Evolutionary conservation across 2,888 invertebrate genomes (phyloP), one percentile per base, ranked within the genome.

Genomic region (Metopia argyrocephala): DNA sequence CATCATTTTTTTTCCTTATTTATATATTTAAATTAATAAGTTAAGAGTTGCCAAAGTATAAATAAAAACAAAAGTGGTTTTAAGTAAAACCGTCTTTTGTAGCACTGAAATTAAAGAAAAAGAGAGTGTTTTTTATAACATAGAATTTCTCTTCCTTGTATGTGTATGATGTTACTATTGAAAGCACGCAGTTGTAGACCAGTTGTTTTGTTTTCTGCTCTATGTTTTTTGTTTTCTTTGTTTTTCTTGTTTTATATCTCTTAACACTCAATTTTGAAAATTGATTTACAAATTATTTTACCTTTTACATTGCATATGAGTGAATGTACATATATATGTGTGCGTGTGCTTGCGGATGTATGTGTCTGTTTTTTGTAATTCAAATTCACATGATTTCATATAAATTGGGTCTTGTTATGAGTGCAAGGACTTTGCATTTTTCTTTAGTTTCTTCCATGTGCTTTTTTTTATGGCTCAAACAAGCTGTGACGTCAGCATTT

Each of bases 331-430:
- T 25, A 18, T 57, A 2, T 50, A 5, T 50, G 45, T 21, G 6
- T 23, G 5, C 9, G 5, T 31, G 31, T 31, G 5, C 9, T 31
- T 6, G 31, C 31, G 5, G 31, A 9, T 31, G 5, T 31, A n/a
- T 31, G 31, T 31, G 5, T 62, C 27, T 5, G n/a, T 48, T 12
- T 45, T 57, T 57, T 52, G 64, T 65, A 64, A 71, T 70, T 59
- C 38, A 54, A 70, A 59, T 81, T 75, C 81, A 81, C 81, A 81
- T 81, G 81, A 81, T 81, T 74, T 71, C 78, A 73, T 81, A 74
- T 70, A 81, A 81, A 81, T 81, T 81, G 78, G 81, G 81, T 75
- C 81, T 81, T 81, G 78, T 81, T 81, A 71, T 75, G 74, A 81
- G 81, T 78, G 81, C 81, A 81, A 81, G 81, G 81, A 81, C 81